phyloP scores from a whole-genome alignment of 2,797 vertebrate genomes.

The Oreonectes daqikongensis region DNA sequence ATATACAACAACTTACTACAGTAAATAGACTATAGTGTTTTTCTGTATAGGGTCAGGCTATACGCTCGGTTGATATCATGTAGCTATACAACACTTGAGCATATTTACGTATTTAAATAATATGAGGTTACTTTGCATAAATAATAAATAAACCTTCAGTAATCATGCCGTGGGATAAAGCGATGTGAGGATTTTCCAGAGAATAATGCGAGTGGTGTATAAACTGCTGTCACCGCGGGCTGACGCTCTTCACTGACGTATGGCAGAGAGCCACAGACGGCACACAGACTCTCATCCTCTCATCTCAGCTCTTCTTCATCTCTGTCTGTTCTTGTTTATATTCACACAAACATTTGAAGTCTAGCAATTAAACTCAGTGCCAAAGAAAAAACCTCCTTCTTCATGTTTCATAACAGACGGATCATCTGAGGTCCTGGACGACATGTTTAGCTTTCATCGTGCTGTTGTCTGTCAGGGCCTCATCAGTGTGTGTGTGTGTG shows the following conservation, averaged over 20 bases:
- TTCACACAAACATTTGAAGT: constrained; percentile 43
- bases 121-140: no score
- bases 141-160: background rate
- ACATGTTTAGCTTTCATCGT: constrained; percentile 47
- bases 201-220: constrained; percentile 68
- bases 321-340: constrained; percentile 22
- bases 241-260: constrained; percentile 19
- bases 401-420: background rate
- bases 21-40: no score
- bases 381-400: constrained; percentile 34
- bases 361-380: constrained; percentile 34
- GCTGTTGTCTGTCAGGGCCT: constrained; percentile 49
- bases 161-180: background rate
- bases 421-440: constrained; percentile 2
- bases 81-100: no score
- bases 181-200: constrained; percentile 12
- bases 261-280: constrained; percentile 33
- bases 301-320: constrained; percentile 11
- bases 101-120: no score
- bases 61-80: no score
- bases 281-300: constrained; percentile 34
- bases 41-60: no score
- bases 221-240: constrained; percentile 71
- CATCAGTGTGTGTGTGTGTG: constrained; percentile 43
- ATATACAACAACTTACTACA: no score